Percentiles rank a stretch among this genome's conserved stretches.
These are phyloP conservation scores for Campodea augens DNA, from an alignment of 1,140 invertebrate genomes.

Conservation along the genomic window DNA sequence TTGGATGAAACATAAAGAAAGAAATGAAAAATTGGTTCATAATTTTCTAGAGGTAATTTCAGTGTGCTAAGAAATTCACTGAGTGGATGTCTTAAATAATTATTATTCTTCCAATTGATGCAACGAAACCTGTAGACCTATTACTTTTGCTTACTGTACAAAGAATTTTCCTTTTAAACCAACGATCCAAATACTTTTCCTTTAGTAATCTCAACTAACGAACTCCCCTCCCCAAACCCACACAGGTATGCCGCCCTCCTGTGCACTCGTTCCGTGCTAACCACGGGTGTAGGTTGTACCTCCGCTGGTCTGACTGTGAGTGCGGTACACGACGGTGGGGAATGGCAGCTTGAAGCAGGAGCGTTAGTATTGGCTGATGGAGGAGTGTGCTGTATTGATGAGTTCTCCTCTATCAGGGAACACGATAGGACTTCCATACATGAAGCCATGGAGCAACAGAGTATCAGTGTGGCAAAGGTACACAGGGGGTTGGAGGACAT, in stretches of 20 bases:
- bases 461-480: slow-evolving; percentile 68
- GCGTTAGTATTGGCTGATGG: slow-evolving; percentile 66
- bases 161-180: too few relatives aligned
- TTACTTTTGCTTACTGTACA: too few relatives aligned
- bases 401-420: slow-evolving; percentile 62
- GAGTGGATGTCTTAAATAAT: too few relatives aligned
- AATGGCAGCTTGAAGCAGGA: slow-evolving; percentile 75
- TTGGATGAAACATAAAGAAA: too few relatives aligned
- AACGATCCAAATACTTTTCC: too few relatives aligned
- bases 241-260: slow-evolving; percentile 54
- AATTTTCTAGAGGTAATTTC: too few relatives aligned
- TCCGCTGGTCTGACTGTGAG: slow-evolving; percentile 74
- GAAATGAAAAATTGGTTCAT: too few relatives aligned
- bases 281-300: slow-evolving; percentile 68
- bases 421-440: slow-evolving; percentile 66
- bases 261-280: slow-evolving; percentile 55
- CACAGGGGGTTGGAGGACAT: background rate
- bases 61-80: too few relatives aligned
- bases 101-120: too few relatives aligned
- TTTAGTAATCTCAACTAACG: too few relatives aligned
- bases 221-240: too few relatives aligned
- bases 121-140: too few relatives aligned
- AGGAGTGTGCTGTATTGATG: slow-evolving; percentile 82
- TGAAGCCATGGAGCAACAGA: slow-evolving; percentile 91
- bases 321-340: slow-evolving; percentile 54